These are phyloP conservation scores for Laothoe populi DNA, from an alignment of 2,888 invertebrate species.

Conservation along the genomic window DNA sequence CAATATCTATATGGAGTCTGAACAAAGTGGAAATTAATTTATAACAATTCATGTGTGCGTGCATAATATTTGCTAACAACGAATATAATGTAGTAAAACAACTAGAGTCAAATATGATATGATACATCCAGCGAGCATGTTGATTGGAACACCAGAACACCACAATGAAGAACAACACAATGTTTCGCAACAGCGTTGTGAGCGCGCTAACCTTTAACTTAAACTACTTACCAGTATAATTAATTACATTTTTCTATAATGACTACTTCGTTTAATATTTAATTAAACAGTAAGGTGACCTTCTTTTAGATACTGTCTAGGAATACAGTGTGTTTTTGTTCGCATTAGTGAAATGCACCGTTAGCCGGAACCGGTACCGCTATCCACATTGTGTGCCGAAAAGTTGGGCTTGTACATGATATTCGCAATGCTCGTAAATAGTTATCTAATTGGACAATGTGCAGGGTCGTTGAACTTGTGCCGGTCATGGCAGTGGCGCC, in stretches of 20 bases:
- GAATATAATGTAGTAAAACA: too few species aligned
- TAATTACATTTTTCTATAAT: constrained; percentile 11
- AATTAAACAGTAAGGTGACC: constrained; percentile 19
- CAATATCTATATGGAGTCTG: too few species aligned
- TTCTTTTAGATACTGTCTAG: constrained; percentile 9
- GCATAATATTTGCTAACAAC: too few species aligned
- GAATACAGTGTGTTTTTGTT: constrained; percentile 13
- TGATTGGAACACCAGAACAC: too few species aligned
- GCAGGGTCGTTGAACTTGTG: constrained; percentile 6
- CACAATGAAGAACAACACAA: too few species aligned
- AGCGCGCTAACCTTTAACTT: constrained; percentile 8
- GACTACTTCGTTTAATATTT: constrained; percentile 14
- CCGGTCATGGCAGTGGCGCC: not conserved
- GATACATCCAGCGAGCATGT: too few species aligned
- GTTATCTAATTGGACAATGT: constrained; percentile 8
- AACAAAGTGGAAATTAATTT: too few species aligned
- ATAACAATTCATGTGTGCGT: too few species aligned
- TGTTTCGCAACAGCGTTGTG: not conserved
- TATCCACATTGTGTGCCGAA: constrained; percentile 4
- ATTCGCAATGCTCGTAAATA: constrained; percentile 16
- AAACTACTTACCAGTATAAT: not conserved
- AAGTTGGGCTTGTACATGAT: not conserved
- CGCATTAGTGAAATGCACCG: not conserved
- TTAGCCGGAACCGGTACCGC: constrained; percentile 2
- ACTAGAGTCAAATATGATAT: too few species aligned